Evolutionary conservation across 92 coral and sea anemone genomes (phyloP).

Genomic region (Diadumene lineata): DNA sequence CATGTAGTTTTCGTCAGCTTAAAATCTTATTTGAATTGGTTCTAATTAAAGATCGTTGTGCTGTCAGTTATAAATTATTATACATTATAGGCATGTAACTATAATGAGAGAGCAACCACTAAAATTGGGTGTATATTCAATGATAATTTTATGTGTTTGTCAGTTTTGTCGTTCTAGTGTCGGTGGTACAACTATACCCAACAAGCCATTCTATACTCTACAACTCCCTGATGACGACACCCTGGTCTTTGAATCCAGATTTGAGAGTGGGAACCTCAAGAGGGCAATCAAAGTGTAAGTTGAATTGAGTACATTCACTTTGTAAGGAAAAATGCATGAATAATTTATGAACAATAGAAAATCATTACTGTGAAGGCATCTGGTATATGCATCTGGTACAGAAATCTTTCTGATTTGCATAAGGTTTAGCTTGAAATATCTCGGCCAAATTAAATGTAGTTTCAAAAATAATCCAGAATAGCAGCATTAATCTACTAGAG

Average conservation of each 20-base stretch:
- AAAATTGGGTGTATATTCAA: too few relatives aligned
- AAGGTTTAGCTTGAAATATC: too few relatives aligned
- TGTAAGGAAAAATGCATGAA: background rate
- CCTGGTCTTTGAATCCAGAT: conserved; percentile 86
- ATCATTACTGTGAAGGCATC: too few relatives aligned
- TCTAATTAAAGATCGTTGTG: background rate
- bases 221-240: conserved; percentile 65
- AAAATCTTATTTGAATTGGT: too few relatives aligned
- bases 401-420: too few relatives aligned
- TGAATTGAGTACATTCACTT: background rate
- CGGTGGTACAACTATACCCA: conserved; percentile 68
- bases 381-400: too few relatives aligned
- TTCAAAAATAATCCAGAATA: too few relatives aligned
- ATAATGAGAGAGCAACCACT: too few relatives aligned
- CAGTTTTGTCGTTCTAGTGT: conserved; percentile 78
- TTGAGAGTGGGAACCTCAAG: conserved; percentile 90
- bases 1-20: background rate
- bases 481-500: background rate
- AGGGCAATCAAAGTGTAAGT: conserved; percentile 87
- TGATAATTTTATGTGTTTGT: background rate
- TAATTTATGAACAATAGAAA: background rate
- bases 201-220: conserved; percentile 58
- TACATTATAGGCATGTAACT: background rate
- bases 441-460: too few relatives aligned
- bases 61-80: background rate